Base-by-base conservation (phyloP, 2,113 vertebrate genomes). In the Cynocephalus volans region DNA sequence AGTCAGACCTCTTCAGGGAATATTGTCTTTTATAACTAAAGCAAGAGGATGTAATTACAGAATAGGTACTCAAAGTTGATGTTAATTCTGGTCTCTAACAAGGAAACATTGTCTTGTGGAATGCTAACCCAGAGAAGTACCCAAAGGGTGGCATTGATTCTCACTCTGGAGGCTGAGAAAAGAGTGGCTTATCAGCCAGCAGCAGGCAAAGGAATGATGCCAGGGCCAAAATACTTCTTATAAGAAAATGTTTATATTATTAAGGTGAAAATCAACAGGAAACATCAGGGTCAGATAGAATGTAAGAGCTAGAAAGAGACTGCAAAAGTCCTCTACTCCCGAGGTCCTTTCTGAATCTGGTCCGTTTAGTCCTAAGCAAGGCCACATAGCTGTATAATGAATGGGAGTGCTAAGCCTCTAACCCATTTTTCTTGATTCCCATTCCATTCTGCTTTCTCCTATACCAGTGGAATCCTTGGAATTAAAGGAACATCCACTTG, bases 1-100 rank as follows among this genome's bases (percentile, higher is more conserved):
- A 75, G 28, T 84, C 26, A 92, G 13, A 86, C 50, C 6, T 85
- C 15, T 91, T 95, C 56, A 50, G 24, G 26, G 50, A 87, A 65
- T 70, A 41, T n/a, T 56, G 3, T 93, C 60, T 94, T 90, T 67
- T 92, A 69, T 73, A 92, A 95, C 31, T 33, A 90, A 87, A 90
- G 31, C 56, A 14, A 3, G 83, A 45, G 88, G 26, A 28, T 77
- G 3, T 88, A 82, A 93, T 41, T 65, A 85, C 41, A 82, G 19
- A 95, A 50, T 82, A 93, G 41, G n/a, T 88, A 28, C 36, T 91
- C 83, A 21, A 83, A 93, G 26, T 87, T 95, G 56, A 67, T 90
- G 1, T 87, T 93, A 88, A 93, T 79, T 90, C 23, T 75, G 31
- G 0, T 72, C 6, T 91, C 69, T 93, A 84, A 76, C 36, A 73